phyloP scores from a whole-genome alignment of 2,888 invertebrate genomes.

The Sminthurinus aureus region DNA sequence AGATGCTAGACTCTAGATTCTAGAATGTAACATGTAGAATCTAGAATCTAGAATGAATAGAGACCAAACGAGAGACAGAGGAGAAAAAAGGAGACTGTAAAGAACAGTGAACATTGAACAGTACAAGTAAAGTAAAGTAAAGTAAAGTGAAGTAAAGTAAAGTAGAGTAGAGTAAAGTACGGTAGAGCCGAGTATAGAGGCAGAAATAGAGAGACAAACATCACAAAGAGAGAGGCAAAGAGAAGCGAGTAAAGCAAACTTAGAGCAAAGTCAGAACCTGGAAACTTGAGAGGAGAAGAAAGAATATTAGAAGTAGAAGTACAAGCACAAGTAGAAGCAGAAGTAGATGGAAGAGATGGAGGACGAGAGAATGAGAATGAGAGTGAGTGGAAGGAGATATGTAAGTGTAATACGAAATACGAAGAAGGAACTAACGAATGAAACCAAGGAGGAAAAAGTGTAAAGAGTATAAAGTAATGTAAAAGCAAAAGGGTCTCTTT shows the following conservation, averaged over 20 bases:
- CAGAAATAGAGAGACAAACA: not conserved
- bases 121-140: not conserved
- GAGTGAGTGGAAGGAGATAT: not conserved
- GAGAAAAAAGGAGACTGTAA: not conserved
- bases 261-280: not conserved
- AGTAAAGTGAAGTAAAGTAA: not conserved
- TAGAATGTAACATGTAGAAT: not conserved
- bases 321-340: no score
- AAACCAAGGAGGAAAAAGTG: not conserved
- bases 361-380: not conserved
- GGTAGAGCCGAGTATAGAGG: not conserved
- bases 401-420: not conserved
- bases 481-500: slow-evolving; percentile 24
- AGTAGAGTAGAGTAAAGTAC: not conserved
- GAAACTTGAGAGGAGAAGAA: slow-evolving; percentile 6
- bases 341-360: not conserved
- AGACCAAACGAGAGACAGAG: not conserved
- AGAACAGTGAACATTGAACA: not conserved
- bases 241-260: not conserved
- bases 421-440: not conserved
- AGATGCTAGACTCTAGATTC: no score
- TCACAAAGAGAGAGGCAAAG: not conserved
- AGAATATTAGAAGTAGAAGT: not conserved
- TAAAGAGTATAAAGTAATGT: slow-evolving; percentile 4
- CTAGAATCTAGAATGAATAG: not conserved